These are phyloP conservation scores for Megalurothrips usitatus DNA, from an alignment of 2,888 invertebrate species.

Conservation along the genomic window DNA sequence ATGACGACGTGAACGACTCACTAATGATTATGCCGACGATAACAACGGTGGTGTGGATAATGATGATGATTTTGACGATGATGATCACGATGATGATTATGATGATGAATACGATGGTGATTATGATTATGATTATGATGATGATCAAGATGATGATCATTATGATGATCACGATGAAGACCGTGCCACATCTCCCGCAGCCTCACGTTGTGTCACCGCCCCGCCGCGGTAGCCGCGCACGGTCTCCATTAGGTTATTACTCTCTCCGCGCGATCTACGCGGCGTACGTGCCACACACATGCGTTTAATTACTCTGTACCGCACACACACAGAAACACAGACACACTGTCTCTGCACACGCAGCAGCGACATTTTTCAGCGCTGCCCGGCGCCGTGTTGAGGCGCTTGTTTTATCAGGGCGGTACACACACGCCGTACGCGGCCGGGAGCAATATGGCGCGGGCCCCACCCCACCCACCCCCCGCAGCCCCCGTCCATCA, in stretches of 20 bases:
- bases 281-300: background rate
- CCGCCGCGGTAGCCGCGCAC: background rate
- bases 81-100: too few relatives aligned
- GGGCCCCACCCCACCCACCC: background rate
- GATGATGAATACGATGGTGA: too few relatives aligned
- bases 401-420: constrained; percentile 3
- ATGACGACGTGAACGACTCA: too few relatives aligned
- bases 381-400: background rate
- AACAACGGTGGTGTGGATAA: too few relatives aligned
- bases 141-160: too few relatives aligned
- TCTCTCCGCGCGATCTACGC: background rate
- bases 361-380: constrained; percentile 20
- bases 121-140: too few relatives aligned
- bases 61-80: too few relatives aligned
- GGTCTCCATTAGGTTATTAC: constrained; percentile 18
- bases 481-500: background rate
- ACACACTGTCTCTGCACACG: background rate
- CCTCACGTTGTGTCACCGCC: background rate
- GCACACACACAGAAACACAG: background rate
- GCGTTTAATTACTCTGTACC: constrained; percentile 9
- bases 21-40: too few relatives aligned
- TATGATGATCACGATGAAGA: too few relatives aligned
- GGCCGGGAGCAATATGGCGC: background rate
- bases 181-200: too few relatives aligned
- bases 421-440: background rate